These are phyloP conservation scores for Ivindomyrus marchei DNA, from an alignment of 2,113 vertebrate genomes.

Conservation along the genomic window DNA sequence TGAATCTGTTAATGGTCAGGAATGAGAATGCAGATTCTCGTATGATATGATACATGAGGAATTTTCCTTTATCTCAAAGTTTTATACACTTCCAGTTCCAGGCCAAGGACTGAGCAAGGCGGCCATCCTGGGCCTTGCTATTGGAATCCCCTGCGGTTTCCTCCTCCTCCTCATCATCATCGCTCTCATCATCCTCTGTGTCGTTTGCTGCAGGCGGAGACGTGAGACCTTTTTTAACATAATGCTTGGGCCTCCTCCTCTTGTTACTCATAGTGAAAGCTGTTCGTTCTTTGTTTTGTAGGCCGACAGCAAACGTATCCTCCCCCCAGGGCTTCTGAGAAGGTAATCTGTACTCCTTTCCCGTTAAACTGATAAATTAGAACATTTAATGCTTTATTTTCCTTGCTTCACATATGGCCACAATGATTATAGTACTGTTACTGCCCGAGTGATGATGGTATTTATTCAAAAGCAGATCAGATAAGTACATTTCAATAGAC, in stretches of 20 bases:
- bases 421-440: background rate
- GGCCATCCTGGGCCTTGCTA: background rate
- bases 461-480: background rate
- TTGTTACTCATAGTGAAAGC: background rate
- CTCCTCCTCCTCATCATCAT: background rate
- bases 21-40: background rate
- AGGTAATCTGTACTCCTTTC: background rate
- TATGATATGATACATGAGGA: background rate
- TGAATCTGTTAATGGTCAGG: background rate
- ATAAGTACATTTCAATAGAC: background rate
- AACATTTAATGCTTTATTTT: background rate
- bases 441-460: background rate
- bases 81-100: background rate
- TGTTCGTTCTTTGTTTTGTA: background rate
- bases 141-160: background rate
- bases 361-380: background rate
- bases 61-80: background rate
- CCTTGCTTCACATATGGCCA: background rate
- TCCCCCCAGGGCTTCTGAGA: background rate
- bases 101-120: background rate
- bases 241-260: background rate
- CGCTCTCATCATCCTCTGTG: background rate
- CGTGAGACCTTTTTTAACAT: background rate
- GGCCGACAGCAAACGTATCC: background rate
- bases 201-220: background rate